phyloP scores from a whole-genome alignment of 2,113 vertebrate genomes.

The Callocephalon fimbriatum region DNA sequence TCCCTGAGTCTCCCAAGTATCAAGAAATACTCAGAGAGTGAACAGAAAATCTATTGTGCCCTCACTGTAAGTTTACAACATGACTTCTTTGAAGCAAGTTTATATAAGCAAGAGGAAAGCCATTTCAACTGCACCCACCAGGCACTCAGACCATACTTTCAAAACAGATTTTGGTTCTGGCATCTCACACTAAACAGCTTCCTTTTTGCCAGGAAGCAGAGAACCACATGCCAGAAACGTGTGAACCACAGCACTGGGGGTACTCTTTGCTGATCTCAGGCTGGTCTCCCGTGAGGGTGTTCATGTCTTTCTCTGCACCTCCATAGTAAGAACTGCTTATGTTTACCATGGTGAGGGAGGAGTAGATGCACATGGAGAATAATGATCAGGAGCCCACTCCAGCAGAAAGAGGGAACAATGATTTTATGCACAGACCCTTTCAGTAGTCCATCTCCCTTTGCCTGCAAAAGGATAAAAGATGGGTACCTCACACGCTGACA shows the following conservation, averaged over 20 bases:
- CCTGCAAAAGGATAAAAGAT: background rate
- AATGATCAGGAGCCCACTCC: background rate
- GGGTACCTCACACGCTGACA: background rate
- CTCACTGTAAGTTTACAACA: background rate
- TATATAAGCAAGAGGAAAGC: background rate
- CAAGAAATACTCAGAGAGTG: background rate
- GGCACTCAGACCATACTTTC: background rate
- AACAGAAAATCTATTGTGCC: background rate
- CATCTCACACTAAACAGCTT: background rate
- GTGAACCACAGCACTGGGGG: background rate
- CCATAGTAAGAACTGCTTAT: accelerated
- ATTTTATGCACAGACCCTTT: background rate
- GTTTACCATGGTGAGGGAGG: background rate
- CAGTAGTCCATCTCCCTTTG: background rate
- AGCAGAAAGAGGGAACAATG: background rate
- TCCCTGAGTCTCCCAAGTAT: background rate
- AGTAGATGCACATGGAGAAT: accelerated
- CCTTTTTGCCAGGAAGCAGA: background rate
- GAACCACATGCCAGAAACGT: accelerated
- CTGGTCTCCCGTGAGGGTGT: background rate
- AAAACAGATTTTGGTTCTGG: background rate
- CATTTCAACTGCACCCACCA: background rate
- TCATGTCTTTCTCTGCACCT: background rate
- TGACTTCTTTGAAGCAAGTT: background rate
- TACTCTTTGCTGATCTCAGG: background rate